A percentile compares a stretch with the other conserved stretches of the same genome.
Evolutionary conservation across 2,113 vertebrate genomes (phyloP).

Genomic region (Bungarus multicinctus): DNA sequence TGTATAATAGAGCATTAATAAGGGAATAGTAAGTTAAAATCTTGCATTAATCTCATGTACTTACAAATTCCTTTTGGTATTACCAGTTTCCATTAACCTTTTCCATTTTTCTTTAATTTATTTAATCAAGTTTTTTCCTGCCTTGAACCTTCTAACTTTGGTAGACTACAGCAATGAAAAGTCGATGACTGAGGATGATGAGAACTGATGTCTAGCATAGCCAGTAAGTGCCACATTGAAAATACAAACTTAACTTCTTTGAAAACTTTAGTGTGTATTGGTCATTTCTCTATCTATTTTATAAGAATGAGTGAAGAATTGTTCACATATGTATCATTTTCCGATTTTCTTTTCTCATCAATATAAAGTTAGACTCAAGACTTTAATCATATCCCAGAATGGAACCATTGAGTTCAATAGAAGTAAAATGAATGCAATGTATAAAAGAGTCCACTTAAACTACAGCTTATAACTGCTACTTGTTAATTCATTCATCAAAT

Average conservation of each 20-base stretch:
- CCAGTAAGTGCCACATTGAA: background rate
- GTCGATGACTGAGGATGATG: background rate
- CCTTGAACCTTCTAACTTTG: background rate
- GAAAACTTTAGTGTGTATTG: background rate
- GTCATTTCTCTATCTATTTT: background rate
- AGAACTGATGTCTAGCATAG: background rate
- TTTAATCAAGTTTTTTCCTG: background rate
- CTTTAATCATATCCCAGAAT: background rate
- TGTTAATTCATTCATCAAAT: background rate
- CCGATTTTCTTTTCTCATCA: background rate
- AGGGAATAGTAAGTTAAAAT: background rate
- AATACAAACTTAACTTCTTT: background rate
- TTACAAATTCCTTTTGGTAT: background rate
- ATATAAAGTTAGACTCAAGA: background rate
- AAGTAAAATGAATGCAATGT: background rate
- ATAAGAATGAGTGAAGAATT: background rate
- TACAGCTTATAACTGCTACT: background rate
- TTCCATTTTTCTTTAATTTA: background rate
- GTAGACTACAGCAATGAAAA: background rate
- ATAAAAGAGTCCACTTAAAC: background rate
- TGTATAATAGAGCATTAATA: conserved; percentile 6
- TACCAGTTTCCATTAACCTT: background rate
- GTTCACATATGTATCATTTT: background rate
- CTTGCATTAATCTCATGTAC: conserved; percentile 1
- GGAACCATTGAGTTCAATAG: background rate